Base-by-base conservation (phyloP, 1,140 invertebrate species). In the Cydia strobilella region DNA sequence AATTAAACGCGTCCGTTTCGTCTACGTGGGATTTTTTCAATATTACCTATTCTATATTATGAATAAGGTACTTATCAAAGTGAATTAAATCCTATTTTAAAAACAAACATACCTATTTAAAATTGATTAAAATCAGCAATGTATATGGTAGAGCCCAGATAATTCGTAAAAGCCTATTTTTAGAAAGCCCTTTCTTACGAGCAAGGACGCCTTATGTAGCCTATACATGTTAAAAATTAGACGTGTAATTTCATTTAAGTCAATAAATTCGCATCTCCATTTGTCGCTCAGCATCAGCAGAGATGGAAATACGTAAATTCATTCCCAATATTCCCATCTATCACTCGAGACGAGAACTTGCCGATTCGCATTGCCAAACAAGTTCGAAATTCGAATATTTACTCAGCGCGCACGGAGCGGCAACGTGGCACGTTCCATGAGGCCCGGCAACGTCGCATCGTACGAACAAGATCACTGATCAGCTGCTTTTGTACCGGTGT, bases 301-400 rank as follows among this genome's bases (percentile, higher is more conserved):
- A 39, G 27, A 69, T 42, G 27, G 9, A 69, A 69, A 69, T 69
- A 39, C 35, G 65, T 69, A 69, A 69, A 69, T 69, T 69, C 65
- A 69, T 35, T 69, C 31, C 65, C 27, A 69, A 42, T 31, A 69
- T 35, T 69, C 31, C 65, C 27, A 69, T 69, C 65, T 69, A 69
- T 69, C 65, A 69, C 15, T 69, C 65, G 65, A 69, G 18, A 69
- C 66, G 75, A 77, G 74, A 75, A 77, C 77, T 82, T 76, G 76
- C 74, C 79, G 74, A 82, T 82, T 79, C 77, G 76, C 81, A 82
- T 81, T 82, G 77, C 79, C 79, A 83, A 80, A 78, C 78, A 81
- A 79, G 81, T 81, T 81, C 78, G 82, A 80, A 83, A 76, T 83
- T 81, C 77, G 81, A 79, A 79, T 83, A 80, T 81, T 81, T 81